phyloP scores from a whole-genome alignment of 1,140 invertebrate genomes.

The Euschistus heros region DNA sequence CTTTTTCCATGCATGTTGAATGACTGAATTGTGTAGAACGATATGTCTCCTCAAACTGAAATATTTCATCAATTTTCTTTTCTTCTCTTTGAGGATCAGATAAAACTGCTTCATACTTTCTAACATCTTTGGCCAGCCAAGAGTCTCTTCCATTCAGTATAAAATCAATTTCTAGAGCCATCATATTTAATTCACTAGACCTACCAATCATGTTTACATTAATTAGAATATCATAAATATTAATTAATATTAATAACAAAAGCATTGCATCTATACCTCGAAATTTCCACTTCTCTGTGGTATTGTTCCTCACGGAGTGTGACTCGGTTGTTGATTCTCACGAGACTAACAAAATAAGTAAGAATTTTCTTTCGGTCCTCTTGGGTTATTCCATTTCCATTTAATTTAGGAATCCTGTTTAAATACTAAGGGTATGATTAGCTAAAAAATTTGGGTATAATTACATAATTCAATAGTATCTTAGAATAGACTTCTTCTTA shows the following conservation, averaged over 20 bases:
- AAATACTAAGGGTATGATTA: not conserved
- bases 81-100: not conserved
- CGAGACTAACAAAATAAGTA: not conserved
- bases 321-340: constrained; percentile 3
- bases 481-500: not conserved
- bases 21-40: not conserved
- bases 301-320: constrained; percentile 9
- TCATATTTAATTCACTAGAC: no score
- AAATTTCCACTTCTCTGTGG: not conserved
- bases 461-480: not conserved
- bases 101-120: not conserved
- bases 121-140: not conserved
- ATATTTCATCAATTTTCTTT: not conserved
- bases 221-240: no score
- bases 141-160: no score
- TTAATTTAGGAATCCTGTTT: not conserved
- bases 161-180: no score
- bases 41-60: not conserved
- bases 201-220: no score
- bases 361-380: not conserved
- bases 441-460: not conserved
- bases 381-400: not conserved
- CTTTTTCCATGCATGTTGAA: not conserved
- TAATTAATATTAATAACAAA: not conserved
- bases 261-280: not conserved